Conservation (phyloP, 2,113 vertebrate species). For the Pollimyrus isidori region DNA sequence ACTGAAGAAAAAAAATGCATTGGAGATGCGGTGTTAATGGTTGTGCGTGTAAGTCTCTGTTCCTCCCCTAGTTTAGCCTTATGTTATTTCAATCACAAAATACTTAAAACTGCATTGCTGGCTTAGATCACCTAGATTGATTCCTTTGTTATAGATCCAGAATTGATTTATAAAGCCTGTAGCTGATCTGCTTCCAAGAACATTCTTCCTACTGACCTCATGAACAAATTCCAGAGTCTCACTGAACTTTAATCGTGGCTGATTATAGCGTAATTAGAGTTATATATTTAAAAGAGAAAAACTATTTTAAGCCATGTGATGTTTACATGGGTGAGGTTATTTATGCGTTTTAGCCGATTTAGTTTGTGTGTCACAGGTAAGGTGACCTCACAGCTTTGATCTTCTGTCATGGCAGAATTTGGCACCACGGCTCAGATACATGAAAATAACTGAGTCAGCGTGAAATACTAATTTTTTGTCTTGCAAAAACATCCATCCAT, state of each 20-base stretch:
- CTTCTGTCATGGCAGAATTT: slow-evolving; percentile 28
- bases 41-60: background rate
- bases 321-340: slow-evolving; percentile 13
- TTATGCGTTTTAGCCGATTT: slow-evolving; percentile 28
- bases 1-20: background rate
- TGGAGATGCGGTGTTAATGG: background rate
- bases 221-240: slow-evolving; percentile 48
- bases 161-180: slow-evolving; percentile 43
- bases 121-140: slow-evolving; percentile 10
- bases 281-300: slow-evolving; percentile 19
- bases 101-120: background rate
- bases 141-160: slow-evolving; percentile 30
- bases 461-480: slow-evolving; percentile 16
- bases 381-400: slow-evolving; percentile 36
- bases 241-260: slow-evolving; percentile 53
- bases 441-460: background rate
- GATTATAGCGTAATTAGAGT: slow-evolving; percentile 51
- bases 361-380: slow-evolving; percentile 44
- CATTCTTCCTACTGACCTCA: slow-evolving; percentile 44
- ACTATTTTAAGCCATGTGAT: slow-evolving; percentile 16
- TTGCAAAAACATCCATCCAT: no score
- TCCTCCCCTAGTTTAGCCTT: background rate
- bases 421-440: slow-evolving; percentile 24
- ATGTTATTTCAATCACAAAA: slow-evolving; percentile 7
- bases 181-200: slow-evolving; percentile 41